A percentile compares a stretch with the other conserved stretches of the same genome.
These are phyloP conservation scores for Drosophila parthenogenetica DNA, from an alignment of 2,888 invertebrate species.

Conservation along the genomic window DNA sequence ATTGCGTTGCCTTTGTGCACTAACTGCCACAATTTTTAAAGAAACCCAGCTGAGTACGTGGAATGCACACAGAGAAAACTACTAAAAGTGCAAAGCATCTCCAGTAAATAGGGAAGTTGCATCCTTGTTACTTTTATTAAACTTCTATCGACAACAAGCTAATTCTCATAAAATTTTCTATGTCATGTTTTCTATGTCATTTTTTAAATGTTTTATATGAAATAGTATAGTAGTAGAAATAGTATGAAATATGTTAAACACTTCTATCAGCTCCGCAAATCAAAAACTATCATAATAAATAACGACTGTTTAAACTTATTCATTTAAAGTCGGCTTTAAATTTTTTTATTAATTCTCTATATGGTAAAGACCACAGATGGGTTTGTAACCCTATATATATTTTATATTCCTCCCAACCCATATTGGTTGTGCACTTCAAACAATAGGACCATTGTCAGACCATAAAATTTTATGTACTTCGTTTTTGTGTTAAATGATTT, in stretches of 20 bases:
- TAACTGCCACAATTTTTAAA: slow-evolving; percentile 13
- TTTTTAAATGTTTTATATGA: no score
- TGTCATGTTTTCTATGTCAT: no score
- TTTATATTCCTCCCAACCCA: not conserved
- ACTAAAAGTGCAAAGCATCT: not conserved
- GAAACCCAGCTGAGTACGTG: not conserved
- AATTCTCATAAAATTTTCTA: not conserved
- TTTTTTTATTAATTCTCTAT: no score
- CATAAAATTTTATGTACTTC: slow-evolving; percentile 47
- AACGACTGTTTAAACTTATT: no score
- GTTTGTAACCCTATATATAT: not conserved
- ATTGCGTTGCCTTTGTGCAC: slow-evolving; percentile 33
- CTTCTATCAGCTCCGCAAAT: no score
- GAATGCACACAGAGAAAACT: not conserved
- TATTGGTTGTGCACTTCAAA: not conserved
- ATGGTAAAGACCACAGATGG: not conserved
- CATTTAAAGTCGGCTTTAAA: no score
- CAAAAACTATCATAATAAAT: no score
- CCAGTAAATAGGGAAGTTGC: not conserved
- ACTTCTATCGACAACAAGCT: not conserved
- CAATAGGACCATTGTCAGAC: slow-evolving; percentile 49
- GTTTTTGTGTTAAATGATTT: slow-evolving; percentile 65
- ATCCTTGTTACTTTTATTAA: not conserved
- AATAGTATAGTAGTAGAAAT: no score
- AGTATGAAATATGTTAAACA: no score